Evolutionary conservation across 2,797 vertebrate species (phyloP).

Genomic region (Microchirus variegatus): DNA sequence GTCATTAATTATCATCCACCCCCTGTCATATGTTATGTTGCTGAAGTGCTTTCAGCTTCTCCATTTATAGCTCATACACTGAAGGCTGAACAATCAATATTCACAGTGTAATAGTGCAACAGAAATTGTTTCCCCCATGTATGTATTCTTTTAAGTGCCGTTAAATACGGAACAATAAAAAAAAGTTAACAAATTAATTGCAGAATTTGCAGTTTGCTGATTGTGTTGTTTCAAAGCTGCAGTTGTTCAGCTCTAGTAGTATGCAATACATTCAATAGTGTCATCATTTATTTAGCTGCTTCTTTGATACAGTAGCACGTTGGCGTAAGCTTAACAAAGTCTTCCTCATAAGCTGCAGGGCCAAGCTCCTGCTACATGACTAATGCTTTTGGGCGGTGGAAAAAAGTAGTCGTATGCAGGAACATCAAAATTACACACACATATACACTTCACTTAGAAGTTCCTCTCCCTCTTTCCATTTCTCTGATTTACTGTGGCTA

Average conservation of each 20-base stretch:
- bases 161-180: too few species aligned
- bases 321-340: constrained; percentile 20
- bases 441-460: constrained; percentile 35
- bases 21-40: neutral
- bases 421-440: constrained; percentile 36
- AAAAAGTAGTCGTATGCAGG: constrained; percentile 58
- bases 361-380: constrained; percentile 45
- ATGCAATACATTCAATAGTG: neutral
- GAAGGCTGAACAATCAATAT: too few species aligned
- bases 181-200: too few species aligned
- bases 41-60: neutral
- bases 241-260: too few species aligned
- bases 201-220: too few species aligned
- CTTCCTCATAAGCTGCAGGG: constrained; percentile 22
- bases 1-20: neutral
- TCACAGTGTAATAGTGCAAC: too few species aligned
- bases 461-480: constrained; percentile 46
- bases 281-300: neutral
- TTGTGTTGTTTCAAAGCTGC: too few species aligned
- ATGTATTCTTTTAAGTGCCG: too few species aligned
- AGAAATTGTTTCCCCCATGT: too few species aligned
- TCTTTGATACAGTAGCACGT: neutral
- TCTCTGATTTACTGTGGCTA: constrained; percentile 30
- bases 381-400: constrained; percentile 66
- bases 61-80: neutral